Base-by-base conservation (phyloP, 2,888 invertebrate species). In the Polymixis lichenea region DNA sequence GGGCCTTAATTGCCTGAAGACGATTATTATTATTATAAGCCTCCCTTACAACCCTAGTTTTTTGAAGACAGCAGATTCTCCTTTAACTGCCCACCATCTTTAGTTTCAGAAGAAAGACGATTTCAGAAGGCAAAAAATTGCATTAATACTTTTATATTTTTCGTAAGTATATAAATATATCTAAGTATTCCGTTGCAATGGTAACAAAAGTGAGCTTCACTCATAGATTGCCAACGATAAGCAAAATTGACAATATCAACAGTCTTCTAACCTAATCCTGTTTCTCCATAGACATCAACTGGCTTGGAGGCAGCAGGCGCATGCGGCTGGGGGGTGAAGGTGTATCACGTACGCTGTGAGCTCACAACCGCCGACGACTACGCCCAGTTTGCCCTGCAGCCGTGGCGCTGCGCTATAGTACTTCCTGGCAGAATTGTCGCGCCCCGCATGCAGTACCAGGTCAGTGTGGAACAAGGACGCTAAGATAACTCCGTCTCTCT, bases 251-350 rank as follows among this genome's bases (percentile, higher is more conserved):
- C 17, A 17, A 25, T 19, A 9, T 61, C 5, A 22, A 17, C 0
- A 32, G 55, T 49, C 13, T 49, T 58, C 28, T 28, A 46, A 75
- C 15, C 6, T n/a, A 28, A 51, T 55, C 1, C 19, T 15, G 7
- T 46, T 32, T 19, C 4, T 32, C 7, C 9, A 0, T 79, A 95
- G 95, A 94, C 93, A 1, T 91, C 93, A 46, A 90, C 91, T 0
- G 94, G 94, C 0, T 92, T 92, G 0, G 95, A 95, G 68, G 93
- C 93, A 0, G 91, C 88, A 3, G 91, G 90, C 3, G 92, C 94
- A 0, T 96, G 96, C 78, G 96, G 96, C 0, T 95, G 94, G 94
- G 96, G 96, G 1, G 94, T 94, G 79, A 93, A 93, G 84, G 88
- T 95, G 75, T 95, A 95, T 0, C 93, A 93, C 84, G 95, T 94